Evolutionary conservation across 2,797 vertebrate genomes (phyloP), one percentile per base, ranked within the genome.

Genomic region (Clamator glandarius): DNA sequence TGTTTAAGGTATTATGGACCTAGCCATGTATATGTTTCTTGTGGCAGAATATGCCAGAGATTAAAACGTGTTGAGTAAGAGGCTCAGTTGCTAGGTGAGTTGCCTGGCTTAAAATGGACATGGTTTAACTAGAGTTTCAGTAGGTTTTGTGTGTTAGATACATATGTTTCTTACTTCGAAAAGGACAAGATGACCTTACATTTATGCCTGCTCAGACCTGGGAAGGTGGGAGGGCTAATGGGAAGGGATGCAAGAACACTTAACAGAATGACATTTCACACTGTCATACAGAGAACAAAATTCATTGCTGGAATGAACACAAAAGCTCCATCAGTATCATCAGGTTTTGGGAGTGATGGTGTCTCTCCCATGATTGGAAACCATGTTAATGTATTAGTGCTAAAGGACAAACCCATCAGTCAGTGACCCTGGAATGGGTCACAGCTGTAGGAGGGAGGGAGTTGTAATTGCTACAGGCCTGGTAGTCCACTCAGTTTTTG

Each of bases 1-100:
- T 96, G 87, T 96, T 97, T 92, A 93, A 95, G 93, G 93, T 96
- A 96, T 97, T 96, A 95, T 77, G 92, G 91, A 91, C 75, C 92
- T 95, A 92, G 88, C 89, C 90, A 64, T 84, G n/a, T n/a, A n/a
- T n/a, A n/a, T n/a, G 86, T 97, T 94, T 90, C 94, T 90, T 91
- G 57, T 92, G 95, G 96, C 88, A 52, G 77, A 92, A 39, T 76
- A 83, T 92, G 83, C 81, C 70, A 82, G 95, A 31, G 68, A 91
- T 92, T 94, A 95, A 96, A 95, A 90, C 67, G 68, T 31, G 55
- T 93, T 91, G 77, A 84, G 87, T 66, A 89, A 97, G 73, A 94
- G 80, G 86, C 64, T 88, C 0, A 0, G 88, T 81, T 92, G 67
- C 85, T 96, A 85, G 86, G 92, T 89, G 18, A 62, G 86, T 68